phyloP scores from a whole-genome alignment of 2,113 vertebrate genomes.

The Clinocottus analis region DNA sequence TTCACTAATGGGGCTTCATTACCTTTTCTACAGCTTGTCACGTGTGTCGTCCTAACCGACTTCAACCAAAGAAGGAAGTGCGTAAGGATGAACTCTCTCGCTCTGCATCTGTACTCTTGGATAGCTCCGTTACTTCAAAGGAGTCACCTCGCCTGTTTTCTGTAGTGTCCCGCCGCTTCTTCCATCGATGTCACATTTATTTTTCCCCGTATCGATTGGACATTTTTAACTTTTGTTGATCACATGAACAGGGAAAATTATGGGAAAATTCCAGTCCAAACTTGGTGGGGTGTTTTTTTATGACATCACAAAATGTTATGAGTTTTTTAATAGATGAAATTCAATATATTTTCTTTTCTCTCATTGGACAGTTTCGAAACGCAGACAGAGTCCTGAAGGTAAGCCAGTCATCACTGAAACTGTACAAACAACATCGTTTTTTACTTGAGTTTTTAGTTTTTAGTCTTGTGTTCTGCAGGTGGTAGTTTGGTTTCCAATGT shows the following conservation, averaged over 20 bases:
- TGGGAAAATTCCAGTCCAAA: conserved; percentile 79
- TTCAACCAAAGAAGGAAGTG: conserved; percentile 36
- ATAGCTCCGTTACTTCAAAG: background rate
- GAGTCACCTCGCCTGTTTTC: background rate
- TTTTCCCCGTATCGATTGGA: background rate
- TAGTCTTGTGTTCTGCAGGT: conserved; percentile 45
- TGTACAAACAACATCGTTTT: background rate
- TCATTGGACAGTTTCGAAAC: conserved; percentile 61
- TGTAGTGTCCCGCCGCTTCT: background rate
- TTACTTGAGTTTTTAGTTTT: background rate
- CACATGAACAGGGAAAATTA: conserved; percentile 17
- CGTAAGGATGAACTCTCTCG: background rate
- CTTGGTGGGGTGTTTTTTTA: conserved; percentile 61
- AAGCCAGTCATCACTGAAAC: background rate
- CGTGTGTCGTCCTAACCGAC: background rate
- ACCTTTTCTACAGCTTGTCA: background rate
- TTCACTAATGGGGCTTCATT: background rate
- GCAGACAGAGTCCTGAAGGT: conserved; percentile 78
- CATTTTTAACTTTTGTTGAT: conserved; percentile 16
- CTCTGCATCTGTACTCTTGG: conserved; percentile 23
- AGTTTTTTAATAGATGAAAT: background rate
- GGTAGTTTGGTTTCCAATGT: conserved; percentile 61
- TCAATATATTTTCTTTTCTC: background rate
- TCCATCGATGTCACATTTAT: background rate
- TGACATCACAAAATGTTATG: background rate